Conservation (phyloP, 2,113 vertebrate genomes). For the Anguilla japonica region DNA sequence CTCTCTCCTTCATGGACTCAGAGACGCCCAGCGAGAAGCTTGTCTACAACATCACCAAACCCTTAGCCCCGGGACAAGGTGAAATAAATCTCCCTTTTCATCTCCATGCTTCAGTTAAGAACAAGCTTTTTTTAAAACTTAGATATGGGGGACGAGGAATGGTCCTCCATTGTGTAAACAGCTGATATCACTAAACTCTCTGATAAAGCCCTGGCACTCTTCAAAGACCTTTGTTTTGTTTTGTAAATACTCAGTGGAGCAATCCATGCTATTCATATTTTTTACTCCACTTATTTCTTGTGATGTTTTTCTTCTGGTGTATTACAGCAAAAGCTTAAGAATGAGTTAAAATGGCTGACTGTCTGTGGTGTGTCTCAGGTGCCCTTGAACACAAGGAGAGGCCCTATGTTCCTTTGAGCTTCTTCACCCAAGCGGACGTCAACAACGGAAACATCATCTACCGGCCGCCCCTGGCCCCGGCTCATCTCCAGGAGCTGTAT, state of each 20-base stretch:
- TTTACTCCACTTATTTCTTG: neutral
- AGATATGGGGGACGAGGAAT: neutral
- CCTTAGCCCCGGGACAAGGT: conserved; percentile 84
- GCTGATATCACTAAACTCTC: neutral
- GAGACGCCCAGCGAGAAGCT: conserved; percentile 80
- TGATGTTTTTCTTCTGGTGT: neutral
- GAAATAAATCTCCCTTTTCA: conserved; percentile 43
- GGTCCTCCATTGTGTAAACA: neutral
- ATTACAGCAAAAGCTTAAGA: neutral
- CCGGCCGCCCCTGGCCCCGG: conserved; percentile 77
- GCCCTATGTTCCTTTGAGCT: conserved; percentile 65
- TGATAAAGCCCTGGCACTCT: neutral
- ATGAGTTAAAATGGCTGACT: neutral
- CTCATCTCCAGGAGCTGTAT: conserved; percentile 85
- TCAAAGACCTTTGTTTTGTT: neutral
- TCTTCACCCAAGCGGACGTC: conserved; percentile 88
- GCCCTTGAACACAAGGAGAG: conserved; percentile 78
- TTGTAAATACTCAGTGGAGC: neutral
- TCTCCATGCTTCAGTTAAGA: neutral
- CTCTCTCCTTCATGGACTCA: conserved; percentile 84
- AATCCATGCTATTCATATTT: neutral
- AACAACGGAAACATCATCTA: conserved; percentile 81
- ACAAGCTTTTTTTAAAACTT: neutral
- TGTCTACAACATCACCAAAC: conserved; percentile 85
- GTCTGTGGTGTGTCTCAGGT: conserved; percentile 63